Base-by-base conservation (phyloP, 2,888 invertebrate genomes). In the Orthosia gracilis region DNA sequence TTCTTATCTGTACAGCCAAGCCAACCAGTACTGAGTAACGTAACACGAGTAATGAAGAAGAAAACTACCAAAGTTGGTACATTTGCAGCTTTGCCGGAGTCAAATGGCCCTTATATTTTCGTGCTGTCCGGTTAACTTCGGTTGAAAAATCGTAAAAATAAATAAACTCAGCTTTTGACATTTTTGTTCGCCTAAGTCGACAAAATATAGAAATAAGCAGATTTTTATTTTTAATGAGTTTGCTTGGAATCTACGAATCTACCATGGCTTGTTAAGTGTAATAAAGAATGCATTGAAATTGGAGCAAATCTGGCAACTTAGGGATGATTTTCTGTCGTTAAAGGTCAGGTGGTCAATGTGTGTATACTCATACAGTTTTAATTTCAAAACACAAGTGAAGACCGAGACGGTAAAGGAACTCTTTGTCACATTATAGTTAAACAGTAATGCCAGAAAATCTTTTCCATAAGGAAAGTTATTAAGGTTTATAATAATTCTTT, bases 1-100 rank as follows among this genome's bases (percentile, higher is more conserved):
- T 69, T 87, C 83, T 90, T 89, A 90, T 89, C 91, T 89, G 80
- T 88, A 83, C 78, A 64, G 82, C 63, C 76, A 85, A 86, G 86
- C 86, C 88, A 86, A 84, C 88, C 88, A 89, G 85, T 59, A 74
- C 78, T 85, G 87, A 80, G 61, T 71, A 65, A 78, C 71, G 58
- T 67, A 59, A 78, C 18, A 59, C 23, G n/a, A 69, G 31, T 40
- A 23, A 50, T 55, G 21, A n/a, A 40, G 50, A 72, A 61, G 52
- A 26, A 12, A 31, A 59, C 40, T 1, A 59, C 13, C n/a, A 47
- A 57, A 52, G 59, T 55, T 57, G n/a, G n/a, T 57, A 31, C 50
- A 7, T 45, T 21, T 45, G 55, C 40, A 4, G 15, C 12, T 45
- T 21, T 45, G 55, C 40, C 9, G 15, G 21, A 21, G 15, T 21